Evolutionary conservation across 2,113 vertebrate species (phyloP), one percentile per base, ranked within the genome.

Genomic region (Neotragus moschatus): DNA sequence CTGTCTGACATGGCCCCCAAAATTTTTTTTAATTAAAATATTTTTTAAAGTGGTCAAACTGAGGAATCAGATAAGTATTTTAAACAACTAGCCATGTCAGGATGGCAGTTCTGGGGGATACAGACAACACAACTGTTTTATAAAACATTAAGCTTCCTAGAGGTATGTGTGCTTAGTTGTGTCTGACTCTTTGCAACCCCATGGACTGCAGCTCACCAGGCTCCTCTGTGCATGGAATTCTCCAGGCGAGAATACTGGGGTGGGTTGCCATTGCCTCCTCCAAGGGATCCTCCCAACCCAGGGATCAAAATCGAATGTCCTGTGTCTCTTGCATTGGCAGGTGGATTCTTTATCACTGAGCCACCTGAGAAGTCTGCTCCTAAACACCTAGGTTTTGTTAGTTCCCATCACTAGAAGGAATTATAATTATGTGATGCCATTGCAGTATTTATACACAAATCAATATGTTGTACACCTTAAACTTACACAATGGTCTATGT

Each of bases 1-100:
- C 45, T 21, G 16, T 11, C 28, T 0, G 0, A 30, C 9, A 33
- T 3, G 16, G 45, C 45, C 77, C 33, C 19, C 33, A 17, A 49
- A 14, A 1, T 0, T 75, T 43, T 73, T 75, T 77, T 33, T 80
- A 49, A 49, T 30, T 19, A 80, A 80, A 33, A 49, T 49, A 21
- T 26, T 75, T 75, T 75, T 7, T 43, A 79, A 79, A 80, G 45
- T 49, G 45, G 45, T 47, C 28, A 49, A 49, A 49, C 16, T 49
- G 77, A 49, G 16, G 45, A 80, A 47, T 80, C 77, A 49, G 77
- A 16, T 79, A 79, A 49, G 33, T 75, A 43, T 75, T 75, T 43
- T 26, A 43, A 79, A n/a, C 28, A 82, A 55, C 17, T 13, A 8
- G 36, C 33, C 0, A 16, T 0, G 25, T 26, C 9, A 1, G 56